Base-by-base conservation (phyloP, 2,113 vertebrate genomes). In the Anguilla japonica region DNA sequence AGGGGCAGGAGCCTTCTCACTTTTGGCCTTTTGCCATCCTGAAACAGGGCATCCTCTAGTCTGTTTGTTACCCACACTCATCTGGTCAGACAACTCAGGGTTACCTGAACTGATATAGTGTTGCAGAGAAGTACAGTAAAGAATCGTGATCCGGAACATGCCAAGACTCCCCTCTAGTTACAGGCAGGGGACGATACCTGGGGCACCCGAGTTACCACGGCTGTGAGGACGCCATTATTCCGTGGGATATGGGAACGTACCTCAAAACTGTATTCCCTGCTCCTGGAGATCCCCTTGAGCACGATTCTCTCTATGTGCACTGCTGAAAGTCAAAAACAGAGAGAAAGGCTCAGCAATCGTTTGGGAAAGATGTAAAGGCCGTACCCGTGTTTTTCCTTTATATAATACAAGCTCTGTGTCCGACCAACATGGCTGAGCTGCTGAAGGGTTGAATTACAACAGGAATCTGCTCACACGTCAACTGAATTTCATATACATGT, bases 201-300 rank as follows among this genome's bases (percentile, higher is more conserved):
- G 18, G 5, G 41, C 71, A 29, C 41, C 22, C 4, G 41, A 39
- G 20, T 39, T 60, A 8, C 13, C 29, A 46, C 60, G 15, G 50
- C 9, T 15, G 50, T 26, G 39, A 29, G 34, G 50, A 16, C 41
- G 2, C 9, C 41, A 20, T 20, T 63, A 50, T 43, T 26, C 34
- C 18, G 60, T 41, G 43, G 40, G 50, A 80, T 26, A 13, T 57
- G 82, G 13, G 57, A 67, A 89, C 96, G 93, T 94, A 98, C 98
- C 96, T 97, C 96, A 95, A 99, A 99, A 39, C 96, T 97, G 94
- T 98, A 99, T 86, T 98, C 97, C 94, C 96, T 97, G 93, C 96
- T 97, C 91, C 96, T 94, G 88, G 96, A 95, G 91, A 97, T 94
- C 87, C 96, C 93, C 94, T 96, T 97, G 92, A 98, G 94, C 89